These are phyloP conservation scores for Pongo pygmaeus DNA, from an alignment of 2,113 vertebrate genomes.

Conservation along the genomic window DNA sequence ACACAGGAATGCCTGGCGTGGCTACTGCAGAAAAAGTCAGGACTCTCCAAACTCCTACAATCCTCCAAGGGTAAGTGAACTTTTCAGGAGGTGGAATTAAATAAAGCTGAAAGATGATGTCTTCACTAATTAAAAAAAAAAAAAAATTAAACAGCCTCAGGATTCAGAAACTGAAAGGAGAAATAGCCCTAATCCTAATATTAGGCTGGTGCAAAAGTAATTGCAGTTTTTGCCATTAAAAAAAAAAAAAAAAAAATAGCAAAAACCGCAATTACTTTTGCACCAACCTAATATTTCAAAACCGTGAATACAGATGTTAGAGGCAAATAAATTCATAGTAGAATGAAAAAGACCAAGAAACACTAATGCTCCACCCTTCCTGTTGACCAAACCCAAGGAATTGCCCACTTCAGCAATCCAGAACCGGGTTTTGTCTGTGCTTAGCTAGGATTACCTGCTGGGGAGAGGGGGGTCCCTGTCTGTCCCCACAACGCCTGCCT, in stretches of 20 bases:
- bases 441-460: neutral
- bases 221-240: no score
- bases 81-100: neutral
- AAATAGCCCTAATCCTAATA: neutral
- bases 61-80: neutral
- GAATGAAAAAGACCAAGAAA: neutral
- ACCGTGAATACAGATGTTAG: neutral
- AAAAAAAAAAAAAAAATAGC: no score
- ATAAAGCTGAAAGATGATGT: constrained; percentile 27
- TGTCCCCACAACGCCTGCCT: neutral
- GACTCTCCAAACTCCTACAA: rapidly evolving
- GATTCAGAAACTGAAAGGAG: neutral
- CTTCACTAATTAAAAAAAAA: neutral
- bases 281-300: neutral
- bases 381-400: neutral
- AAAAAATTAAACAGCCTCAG: neutral
- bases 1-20: neutral
- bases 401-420: neutral
- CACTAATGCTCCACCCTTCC: rapidly evolving
- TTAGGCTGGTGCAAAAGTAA: no score
- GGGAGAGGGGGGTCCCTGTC: no score
- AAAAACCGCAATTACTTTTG: no score
- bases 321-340: neutral
- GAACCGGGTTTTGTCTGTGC: neutral
- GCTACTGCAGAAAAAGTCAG: neutral